Conservation (phyloP, 2,113 vertebrate species). For the Megaceryle maxima region DNA sequence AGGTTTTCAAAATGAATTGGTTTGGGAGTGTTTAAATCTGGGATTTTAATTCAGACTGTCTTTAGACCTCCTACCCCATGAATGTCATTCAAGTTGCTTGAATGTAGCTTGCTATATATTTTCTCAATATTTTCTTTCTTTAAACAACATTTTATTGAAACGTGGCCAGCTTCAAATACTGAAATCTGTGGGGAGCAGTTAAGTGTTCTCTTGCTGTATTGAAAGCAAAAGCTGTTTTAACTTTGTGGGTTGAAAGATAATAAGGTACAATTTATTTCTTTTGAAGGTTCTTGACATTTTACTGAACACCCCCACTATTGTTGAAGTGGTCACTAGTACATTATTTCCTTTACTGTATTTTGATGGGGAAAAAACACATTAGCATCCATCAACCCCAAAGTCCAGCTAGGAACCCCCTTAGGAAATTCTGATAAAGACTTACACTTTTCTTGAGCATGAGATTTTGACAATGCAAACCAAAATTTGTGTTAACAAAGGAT, state of each 20-base stretch:
- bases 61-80: not conserved
- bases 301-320: constrained; percentile 26
- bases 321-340: constrained; percentile 50
- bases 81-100: constrained; percentile 18
- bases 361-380: constrained; percentile 34
- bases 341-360: constrained; percentile 58
- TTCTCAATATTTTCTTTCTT: constrained; percentile 59
- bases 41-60: not conserved
- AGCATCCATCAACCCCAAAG: constrained; percentile 53
- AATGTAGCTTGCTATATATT: constrained; percentile 19
- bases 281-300: constrained; percentile 48
- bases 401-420: not conserved
- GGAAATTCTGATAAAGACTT: constrained; percentile 55
- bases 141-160: constrained; percentile 59
- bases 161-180: constrained; percentile 61
- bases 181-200: constrained; percentile 64
- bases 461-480: not conserved
- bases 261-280: constrained; percentile 79
- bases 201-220: constrained; percentile 63
- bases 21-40: not conserved
- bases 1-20: constrained; percentile 11
- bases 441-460: constrained; percentile 46
- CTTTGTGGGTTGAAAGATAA: constrained; percentile 70
- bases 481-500: not conserved
- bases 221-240: constrained; percentile 72